These are phyloP conservation scores for Cotesia typhae DNA, from an alignment of 1,140 invertebrate genomes.

Conservation along the genomic window DNA sequence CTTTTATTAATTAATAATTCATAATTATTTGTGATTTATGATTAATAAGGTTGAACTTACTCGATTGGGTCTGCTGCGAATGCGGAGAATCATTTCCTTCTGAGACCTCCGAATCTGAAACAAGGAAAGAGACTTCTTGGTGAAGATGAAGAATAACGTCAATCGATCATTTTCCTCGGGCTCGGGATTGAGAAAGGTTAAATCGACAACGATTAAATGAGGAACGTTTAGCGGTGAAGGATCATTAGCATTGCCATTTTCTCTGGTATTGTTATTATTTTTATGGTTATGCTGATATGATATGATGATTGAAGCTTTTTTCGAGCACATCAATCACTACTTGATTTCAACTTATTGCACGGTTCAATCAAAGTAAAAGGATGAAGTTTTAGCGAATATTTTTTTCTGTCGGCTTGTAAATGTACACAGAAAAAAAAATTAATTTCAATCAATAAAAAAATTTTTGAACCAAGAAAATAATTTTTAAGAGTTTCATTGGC, in stretches of 20 bases:
- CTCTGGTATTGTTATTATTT: background rate
- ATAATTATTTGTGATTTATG: background rate
- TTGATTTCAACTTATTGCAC: too few relatives aligned
- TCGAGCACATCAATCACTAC: too few relatives aligned
- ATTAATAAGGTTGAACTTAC: conserved; percentile 48
- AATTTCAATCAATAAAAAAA: background rate
- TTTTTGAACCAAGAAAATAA: background rate
- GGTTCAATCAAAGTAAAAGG: background rate
- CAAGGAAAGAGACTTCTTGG: conserved; percentile 15
- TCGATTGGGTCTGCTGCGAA: conserved; percentile 62
- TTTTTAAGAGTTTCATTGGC: too few relatives aligned
- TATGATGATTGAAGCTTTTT: conserved; percentile 7
- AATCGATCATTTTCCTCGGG: conserved; percentile 25
- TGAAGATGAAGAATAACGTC: conserved; percentile 28
- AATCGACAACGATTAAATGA: conserved; percentile 25
- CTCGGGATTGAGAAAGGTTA: conserved; percentile 4
- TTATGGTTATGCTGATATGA: too few relatives aligned
- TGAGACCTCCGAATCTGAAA: conserved; percentile 60
- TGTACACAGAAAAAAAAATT: too few relatives aligned
- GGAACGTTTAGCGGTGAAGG: background rate
- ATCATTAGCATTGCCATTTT: too few relatives aligned
- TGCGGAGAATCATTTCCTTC: conserved; percentile 60
- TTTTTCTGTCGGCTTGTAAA: too few relatives aligned
- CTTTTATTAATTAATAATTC: background rate
- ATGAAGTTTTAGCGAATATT: background rate